These are phyloP conservation scores for Diplazon laetatorius DNA, from an alignment of 2,888 invertebrate genomes.

Conservation along the genomic window DNA sequence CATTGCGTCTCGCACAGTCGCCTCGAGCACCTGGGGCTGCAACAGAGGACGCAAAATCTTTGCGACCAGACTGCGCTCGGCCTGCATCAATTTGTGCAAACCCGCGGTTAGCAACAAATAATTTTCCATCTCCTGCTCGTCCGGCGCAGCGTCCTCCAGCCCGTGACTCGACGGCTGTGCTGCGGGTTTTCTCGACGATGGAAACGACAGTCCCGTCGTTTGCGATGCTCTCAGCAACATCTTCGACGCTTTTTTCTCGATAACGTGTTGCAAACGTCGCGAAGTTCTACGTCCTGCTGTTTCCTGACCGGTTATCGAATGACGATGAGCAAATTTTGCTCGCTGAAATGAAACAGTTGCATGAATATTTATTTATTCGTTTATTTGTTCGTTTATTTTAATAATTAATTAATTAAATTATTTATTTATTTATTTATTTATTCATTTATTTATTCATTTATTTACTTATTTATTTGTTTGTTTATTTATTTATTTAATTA, in stretches of 20 bases:
- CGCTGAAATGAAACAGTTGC: too few relatives aligned
- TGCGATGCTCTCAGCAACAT: slow-evolving; percentile 93
- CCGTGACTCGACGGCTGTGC: slow-evolving; percentile 73
- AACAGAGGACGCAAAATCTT: slow-evolving; percentile 92
- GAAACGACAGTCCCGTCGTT: slow-evolving; percentile 90
- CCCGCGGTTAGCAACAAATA: slow-evolving; percentile 92
- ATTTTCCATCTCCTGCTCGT: slow-evolving; percentile 92
- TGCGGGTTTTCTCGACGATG: slow-evolving; percentile 85
- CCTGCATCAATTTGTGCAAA: slow-evolving; percentile 92
- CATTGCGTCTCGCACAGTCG: slow-evolving; percentile 92
- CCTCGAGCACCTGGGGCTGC: slow-evolving; percentile 92
- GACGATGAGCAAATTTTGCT: slow-evolving; percentile 88
- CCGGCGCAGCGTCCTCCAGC: slow-evolving; percentile 81
- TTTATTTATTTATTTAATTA: too few relatives aligned
- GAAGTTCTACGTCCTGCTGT: slow-evolving; percentile 90
- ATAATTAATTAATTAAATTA: too few relatives aligned
- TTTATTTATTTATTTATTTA: too few relatives aligned
- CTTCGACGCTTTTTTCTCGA: slow-evolving; percentile 89
- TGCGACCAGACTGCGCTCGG: slow-evolving; percentile 92
- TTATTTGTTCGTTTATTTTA: too few relatives aligned
- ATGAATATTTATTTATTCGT: too few relatives aligned
- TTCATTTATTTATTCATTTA: too few relatives aligned
- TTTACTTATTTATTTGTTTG: too few relatives aligned
- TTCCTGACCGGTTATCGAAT: slow-evolving; percentile 84
- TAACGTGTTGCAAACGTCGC: slow-evolving; percentile 91